These are phyloP conservation scores for Stenoptilia bipunctidactyla DNA, from an alignment of 2,888 invertebrate genomes.

Conservation along the genomic window DNA sequence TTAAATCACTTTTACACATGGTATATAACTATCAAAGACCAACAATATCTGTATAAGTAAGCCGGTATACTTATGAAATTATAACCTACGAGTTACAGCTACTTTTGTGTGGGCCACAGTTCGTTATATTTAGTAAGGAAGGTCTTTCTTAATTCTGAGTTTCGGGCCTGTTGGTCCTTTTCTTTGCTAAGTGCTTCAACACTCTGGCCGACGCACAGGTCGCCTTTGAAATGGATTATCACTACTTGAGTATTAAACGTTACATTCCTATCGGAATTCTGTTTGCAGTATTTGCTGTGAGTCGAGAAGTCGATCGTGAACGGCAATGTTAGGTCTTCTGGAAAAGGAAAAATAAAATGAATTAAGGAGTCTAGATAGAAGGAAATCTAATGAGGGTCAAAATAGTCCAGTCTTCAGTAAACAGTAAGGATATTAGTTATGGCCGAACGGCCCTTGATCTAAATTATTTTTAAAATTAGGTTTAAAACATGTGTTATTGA, in stretches of 20 bases:
- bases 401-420: too few species aligned
- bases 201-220: slow-evolving; percentile 62
- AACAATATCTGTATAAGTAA: not conserved
- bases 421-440: too few species aligned
- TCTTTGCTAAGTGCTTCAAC: slow-evolving; percentile 75
- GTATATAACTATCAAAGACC: too few species aligned
- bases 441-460: too few species aligned
- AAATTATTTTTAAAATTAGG: too few species aligned
- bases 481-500: too few species aligned
- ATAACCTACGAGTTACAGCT: slow-evolving; percentile 23
- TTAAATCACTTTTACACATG: slow-evolving; percentile 20
- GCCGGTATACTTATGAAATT: not conserved
- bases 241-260: slow-evolving; percentile 70
- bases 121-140: slow-evolving; percentile 62
- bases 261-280: slow-evolving; percentile 52
- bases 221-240: slow-evolving; percentile 74
- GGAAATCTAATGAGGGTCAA: too few species aligned
- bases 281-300: slow-evolving; percentile 41
- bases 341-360: not conserved
- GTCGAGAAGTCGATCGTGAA: slow-evolving; percentile 44
- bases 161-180: slow-evolving; percentile 74
- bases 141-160: slow-evolving; percentile 72
- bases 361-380: too few species aligned
- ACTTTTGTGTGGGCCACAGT: slow-evolving; percentile 58
- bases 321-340: slow-evolving; percentile 34